Evolutionary conservation across 2,113 vertebrate species (phyloP).

Genomic region (Microtus oregoni): DNA sequence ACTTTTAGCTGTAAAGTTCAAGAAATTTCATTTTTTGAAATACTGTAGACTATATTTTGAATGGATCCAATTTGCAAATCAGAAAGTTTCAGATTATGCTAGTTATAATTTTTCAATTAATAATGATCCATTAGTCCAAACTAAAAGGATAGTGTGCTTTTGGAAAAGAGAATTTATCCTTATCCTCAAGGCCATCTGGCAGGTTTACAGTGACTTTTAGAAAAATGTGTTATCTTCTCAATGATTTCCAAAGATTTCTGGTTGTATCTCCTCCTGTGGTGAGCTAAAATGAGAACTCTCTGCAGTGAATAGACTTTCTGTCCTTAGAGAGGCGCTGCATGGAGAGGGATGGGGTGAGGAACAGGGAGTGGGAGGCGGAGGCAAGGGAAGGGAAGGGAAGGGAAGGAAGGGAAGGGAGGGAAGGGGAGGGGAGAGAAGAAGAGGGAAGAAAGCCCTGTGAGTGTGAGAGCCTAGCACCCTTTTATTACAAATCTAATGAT

Average conservation of each 20-base stretch:
- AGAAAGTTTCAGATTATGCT: slow-evolving; percentile 59
- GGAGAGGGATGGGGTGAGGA: neutral
- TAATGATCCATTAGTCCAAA: neutral
- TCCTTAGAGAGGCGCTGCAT: neutral
- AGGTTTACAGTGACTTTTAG: slow-evolving; percentile 11
- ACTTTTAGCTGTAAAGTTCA: slow-evolving; percentile 39
- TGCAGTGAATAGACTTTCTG: neutral
- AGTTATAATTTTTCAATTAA: slow-evolving; percentile 46
- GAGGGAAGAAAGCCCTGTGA: neutral
- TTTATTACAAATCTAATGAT: slow-evolving; percentile 6
- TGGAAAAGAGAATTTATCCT: slow-evolving; percentile 15
- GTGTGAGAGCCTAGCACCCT: neutral
- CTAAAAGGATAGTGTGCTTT: neutral
- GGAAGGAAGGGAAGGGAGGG: too few species aligned
- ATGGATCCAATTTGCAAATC: slow-evolving; percentile 25
- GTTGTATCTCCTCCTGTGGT: neutral
- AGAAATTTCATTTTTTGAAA: slow-evolving; percentile 49
- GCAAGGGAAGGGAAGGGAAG: neutral
- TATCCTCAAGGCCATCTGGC: slow-evolving; percentile 11
- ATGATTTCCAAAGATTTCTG: slow-evolving; percentile 39
- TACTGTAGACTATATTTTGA: slow-evolving; percentile 24
- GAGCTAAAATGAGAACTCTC: slow-evolving; percentile 30
- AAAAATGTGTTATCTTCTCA: slow-evolving; percentile 56
- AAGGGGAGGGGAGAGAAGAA: accelerated
- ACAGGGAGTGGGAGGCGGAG: neutral